A percentile compares a stretch with the other conserved stretches of the same genome.
Conservation (phyloP, 2,113 vertebrate genomes). For the Oenanthe melanoleuca region DNA sequence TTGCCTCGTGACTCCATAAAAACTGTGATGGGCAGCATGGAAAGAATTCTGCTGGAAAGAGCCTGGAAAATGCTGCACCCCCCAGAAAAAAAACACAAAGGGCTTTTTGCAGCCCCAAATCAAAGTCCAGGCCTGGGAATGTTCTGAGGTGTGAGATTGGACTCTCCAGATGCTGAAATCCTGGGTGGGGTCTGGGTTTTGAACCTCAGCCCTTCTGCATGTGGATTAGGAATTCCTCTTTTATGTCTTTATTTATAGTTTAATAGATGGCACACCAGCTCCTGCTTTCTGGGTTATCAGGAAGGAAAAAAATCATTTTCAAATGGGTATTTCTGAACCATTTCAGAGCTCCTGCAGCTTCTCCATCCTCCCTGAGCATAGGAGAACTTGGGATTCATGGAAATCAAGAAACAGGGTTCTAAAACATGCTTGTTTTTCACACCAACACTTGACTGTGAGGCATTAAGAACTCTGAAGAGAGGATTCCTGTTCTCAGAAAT, state of each 20-base stretch:
- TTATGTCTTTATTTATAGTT: background rate
- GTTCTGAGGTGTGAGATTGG: background rate
- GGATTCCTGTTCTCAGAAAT: background rate
- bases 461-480: background rate
- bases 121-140: background rate
- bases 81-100: background rate
- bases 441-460: accelerated
- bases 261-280: too few relatives aligned
- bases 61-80: background rate
- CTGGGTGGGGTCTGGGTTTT: background rate
- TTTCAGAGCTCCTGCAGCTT: background rate
- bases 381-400: accelerated
- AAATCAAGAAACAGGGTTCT: accelerated
- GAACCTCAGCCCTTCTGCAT: background rate
- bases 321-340: accelerated
- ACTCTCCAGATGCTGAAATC: background rate
- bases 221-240: background rate
- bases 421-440: accelerated
- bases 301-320: background rate
- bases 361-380: background rate
- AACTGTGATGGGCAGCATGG: background rate
- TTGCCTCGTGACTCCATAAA: background rate
- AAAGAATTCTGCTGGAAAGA: background rate
- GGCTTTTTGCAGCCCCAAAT: background rate
- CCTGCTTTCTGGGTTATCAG: background rate